These are phyloP conservation scores for Palythoa caribaeorum DNA, from an alignment of 92 coral and sea anemone species.

Conservation along the genomic window DNA sequence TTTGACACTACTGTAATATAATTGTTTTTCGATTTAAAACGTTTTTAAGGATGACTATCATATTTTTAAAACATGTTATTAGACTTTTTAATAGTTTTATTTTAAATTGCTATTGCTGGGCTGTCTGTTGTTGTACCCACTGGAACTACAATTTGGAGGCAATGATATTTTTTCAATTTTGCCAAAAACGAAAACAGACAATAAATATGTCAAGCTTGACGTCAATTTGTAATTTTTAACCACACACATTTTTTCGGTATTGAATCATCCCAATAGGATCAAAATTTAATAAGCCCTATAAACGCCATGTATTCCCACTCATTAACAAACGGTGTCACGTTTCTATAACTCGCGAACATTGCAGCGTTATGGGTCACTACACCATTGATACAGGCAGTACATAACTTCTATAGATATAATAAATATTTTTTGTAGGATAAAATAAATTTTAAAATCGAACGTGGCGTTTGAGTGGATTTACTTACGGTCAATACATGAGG, in stretches of 20 bases:
- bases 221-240: background rate
- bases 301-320: background rate
- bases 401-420: background rate
- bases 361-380: too few relatives aligned
- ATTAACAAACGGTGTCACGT: too few relatives aligned
- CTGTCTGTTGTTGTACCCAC: too few relatives aligned
- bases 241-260: background rate
- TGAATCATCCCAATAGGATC: background rate
- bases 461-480: background rate
- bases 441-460: background rate
- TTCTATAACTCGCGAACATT: too few relatives aligned
- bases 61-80: background rate
- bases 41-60: too few relatives aligned
- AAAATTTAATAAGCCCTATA: background rate
- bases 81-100: too few relatives aligned
- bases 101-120: too few relatives aligned
- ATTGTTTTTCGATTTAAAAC: background rate
- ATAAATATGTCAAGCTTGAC: background rate
- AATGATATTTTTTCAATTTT: too few relatives aligned
- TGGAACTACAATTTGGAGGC: too few relatives aligned
- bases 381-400: background rate
- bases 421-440: background rate
- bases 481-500: constrained; percentile 45
- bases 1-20: too few relatives aligned
- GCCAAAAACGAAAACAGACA: background rate